Conservation (phyloP, 2,113 vertebrate species). For the Leiothrix lutea region DNA sequence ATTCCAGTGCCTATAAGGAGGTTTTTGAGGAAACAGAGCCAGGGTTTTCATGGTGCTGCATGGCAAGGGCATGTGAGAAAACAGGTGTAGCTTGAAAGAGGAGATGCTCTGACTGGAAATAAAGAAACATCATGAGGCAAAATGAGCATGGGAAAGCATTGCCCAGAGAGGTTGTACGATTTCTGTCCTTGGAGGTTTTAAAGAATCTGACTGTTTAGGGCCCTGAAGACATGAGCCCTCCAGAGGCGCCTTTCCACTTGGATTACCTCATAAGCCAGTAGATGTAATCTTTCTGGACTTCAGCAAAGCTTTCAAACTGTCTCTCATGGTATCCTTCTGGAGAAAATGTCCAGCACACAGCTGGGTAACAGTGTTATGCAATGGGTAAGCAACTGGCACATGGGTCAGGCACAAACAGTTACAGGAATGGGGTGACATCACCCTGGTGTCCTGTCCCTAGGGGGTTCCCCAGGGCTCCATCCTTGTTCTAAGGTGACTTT, state of each 20-base stretch:
- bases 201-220: not conserved
- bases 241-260: not conserved
- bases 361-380: not conserved
- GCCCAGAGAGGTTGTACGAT: not conserved
- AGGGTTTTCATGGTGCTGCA: not conserved
- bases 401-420: not conserved
- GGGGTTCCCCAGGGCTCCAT: not conserved
- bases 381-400: not conserved
- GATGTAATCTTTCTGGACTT: not conserved
- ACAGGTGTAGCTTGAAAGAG: not conserved
- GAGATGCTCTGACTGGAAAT: not conserved
- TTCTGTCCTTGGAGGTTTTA: not conserved
- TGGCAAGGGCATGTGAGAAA: not conserved
- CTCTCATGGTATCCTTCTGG: not conserved
- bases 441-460: not conserved
- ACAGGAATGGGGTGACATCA: not conserved
- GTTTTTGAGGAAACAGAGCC: not conserved
- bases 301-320: not conserved
- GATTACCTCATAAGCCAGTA: not conserved
- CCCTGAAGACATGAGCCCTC: not conserved
- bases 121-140: not conserved
- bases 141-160: not conserved
- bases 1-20: not conserved
- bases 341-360: not conserved
- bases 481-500: not conserved